Evolutionary conservation across 2,113 vertebrate genomes (phyloP).

Genomic region (Columbina picui): DNA sequence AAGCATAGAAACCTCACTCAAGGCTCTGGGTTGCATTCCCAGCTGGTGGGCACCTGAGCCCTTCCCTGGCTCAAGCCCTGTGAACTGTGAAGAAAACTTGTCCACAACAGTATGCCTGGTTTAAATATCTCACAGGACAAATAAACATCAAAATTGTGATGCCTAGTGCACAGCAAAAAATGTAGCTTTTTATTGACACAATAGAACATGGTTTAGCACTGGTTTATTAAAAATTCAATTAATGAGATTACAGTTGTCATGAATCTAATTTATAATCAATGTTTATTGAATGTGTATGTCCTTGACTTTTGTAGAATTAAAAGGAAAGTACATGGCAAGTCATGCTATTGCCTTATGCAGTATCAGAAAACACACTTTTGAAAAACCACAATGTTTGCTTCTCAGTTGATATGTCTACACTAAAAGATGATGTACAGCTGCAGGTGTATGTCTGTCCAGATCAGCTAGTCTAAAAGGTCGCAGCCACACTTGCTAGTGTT

Average conservation of each 20-base stretch:
- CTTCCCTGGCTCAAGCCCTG: neutral
- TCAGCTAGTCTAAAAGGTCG: conserved; percentile 77
- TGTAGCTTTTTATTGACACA: neutral
- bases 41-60: neutral
- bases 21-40: neutral
- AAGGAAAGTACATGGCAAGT: neutral
- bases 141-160: neutral
- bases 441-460: conserved; percentile 70
- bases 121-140: neutral
- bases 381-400: conserved; percentile 1
- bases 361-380: neutral
- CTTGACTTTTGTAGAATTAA: neutral
- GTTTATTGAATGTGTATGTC: neutral
- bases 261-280: neutral
- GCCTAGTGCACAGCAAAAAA: neutral
- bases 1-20: neutral
- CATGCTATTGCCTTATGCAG: neutral
- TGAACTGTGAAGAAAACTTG: neutral
- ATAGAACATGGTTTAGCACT: neutral
- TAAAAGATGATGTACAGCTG: conserved; percentile 66
- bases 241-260: neutral
- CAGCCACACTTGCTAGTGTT: conserved; percentile 57
- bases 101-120: neutral
- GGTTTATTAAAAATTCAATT: conserved; percentile 16
- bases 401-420: neutral